Percentiles rank a stretch among this genome's conserved stretches.
Conservation (phyloP, 1,140 invertebrate species). For the Atta texana region DNA sequence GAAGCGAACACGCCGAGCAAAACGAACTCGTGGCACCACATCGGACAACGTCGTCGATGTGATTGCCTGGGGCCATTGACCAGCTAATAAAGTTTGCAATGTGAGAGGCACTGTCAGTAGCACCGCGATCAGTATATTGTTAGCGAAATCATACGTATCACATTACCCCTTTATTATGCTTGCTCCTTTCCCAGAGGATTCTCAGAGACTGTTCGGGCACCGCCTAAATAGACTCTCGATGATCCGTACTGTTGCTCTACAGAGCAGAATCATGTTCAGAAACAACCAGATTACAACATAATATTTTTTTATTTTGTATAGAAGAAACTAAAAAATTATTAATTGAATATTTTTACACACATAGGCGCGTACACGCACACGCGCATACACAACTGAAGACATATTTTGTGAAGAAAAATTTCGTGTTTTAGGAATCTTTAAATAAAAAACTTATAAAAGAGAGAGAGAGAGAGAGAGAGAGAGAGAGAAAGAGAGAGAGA, state of each 20-base stretch:
- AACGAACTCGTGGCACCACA: neutral
- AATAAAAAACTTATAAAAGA: no score
- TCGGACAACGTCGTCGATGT: neutral
- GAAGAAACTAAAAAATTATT: neutral
- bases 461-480: no score
- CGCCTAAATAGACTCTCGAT: neutral
- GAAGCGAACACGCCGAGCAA: slow-evolving; percentile 25
- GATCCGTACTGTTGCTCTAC: neutral
- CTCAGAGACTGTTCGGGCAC: neutral
- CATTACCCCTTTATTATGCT: slow-evolving; percentile 18
- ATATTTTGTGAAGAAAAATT: no score
- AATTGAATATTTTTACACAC: neutral
- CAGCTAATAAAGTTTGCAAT: slow-evolving; percentile 64
- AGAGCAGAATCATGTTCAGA: neutral
- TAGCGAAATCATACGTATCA: slow-evolving; percentile 35
- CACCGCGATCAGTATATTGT: slow-evolving; percentile 31
- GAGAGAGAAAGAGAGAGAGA: no score
- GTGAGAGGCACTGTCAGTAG: slow-evolving; percentile 7
- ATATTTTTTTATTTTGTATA: neutral
- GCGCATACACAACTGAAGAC: no score
- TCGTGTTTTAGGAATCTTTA: no score
- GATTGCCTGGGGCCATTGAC: slow-evolving; percentile 66
- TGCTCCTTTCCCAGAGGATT: neutral
- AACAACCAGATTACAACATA: slow-evolving; percentile 3
- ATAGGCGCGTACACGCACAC: no score